phyloP scores from a whole-genome alignment of 2,113 vertebrate genomes.

The Trematomus loennbergii region DNA sequence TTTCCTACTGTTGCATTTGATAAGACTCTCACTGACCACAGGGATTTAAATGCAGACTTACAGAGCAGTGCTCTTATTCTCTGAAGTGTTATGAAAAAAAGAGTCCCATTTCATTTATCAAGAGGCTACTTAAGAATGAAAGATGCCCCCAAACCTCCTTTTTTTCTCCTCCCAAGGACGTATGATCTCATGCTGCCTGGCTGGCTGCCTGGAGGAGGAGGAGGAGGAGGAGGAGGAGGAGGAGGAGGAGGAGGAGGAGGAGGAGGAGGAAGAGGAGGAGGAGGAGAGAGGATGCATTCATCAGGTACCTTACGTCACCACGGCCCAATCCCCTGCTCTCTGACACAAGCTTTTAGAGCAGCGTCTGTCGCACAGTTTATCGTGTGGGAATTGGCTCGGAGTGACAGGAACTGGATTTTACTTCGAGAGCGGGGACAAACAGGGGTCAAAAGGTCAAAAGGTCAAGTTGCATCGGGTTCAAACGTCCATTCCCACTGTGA shows the following conservation, averaged over 20 bases:
- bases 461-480: neutral
- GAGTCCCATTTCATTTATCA: constrained; percentile 75
- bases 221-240: constrained; percentile 56
- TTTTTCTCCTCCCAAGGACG: constrained; percentile 67
- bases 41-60: constrained; percentile 31
- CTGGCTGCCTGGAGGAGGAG: constrained; percentile 63
- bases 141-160: constrained; percentile 47
- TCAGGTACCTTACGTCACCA: constrained; percentile 81
- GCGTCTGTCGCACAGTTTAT: constrained; percentile 21
- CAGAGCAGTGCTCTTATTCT: constrained; percentile 48
- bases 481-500: neutral
- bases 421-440: neutral
- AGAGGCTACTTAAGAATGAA: constrained; percentile 73
- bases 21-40: neutral
- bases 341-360: constrained; percentile 31
- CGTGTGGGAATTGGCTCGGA: constrained; percentile 43
- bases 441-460: constrained; percentile 33
- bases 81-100: constrained; percentile 50
- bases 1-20: neutral
- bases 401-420: neutral
- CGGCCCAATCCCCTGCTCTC: constrained; percentile 70
- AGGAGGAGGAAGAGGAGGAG: constrained; percentile 46
- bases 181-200: constrained; percentile 80
- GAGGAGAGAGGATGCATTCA: constrained; percentile 66
- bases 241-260: constrained; percentile 59